A percentile compares a stretch with the other conserved stretches of the same genome.
phyloP scores from a whole-genome alignment of 2,888 invertebrate species.

The Pachydiplax longipennis region DNA sequence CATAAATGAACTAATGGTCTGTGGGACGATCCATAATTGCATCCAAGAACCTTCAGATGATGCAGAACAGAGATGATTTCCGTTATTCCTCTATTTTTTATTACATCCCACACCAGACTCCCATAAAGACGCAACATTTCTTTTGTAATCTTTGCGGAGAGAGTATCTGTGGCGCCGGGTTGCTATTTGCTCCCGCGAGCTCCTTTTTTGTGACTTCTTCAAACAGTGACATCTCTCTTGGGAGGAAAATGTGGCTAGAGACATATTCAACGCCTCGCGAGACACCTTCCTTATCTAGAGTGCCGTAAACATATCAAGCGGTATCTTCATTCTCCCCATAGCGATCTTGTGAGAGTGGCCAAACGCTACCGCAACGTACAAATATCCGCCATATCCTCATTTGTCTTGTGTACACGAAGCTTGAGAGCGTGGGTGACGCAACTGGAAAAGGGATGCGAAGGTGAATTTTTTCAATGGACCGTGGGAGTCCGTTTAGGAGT shows the following conservation, averaged over 20 bases:
- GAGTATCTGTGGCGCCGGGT: neutral
- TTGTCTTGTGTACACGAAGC: neutral
- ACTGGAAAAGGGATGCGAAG: neutral
- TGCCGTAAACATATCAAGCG: constrained; percentile 3
- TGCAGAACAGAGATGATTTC: too few relatives aligned
- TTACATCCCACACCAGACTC: too few relatives aligned
- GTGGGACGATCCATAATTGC: too few relatives aligned
- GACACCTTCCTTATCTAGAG: neutral
- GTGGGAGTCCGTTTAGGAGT: neutral
- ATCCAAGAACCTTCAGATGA: too few relatives aligned
- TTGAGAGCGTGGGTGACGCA: neutral
- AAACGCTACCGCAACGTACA: neutral
- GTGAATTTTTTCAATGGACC: neutral
- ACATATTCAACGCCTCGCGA: neutral
- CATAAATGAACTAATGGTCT: too few relatives aligned
- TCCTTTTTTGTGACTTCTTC: neutral
- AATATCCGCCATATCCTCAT: neutral
- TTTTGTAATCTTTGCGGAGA: neutral
- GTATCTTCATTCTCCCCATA: neutral
- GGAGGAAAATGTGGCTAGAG: neutral
- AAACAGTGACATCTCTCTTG: neutral
- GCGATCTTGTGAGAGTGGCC: neutral
- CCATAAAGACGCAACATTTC: neutral
- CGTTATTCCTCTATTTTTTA: too few relatives aligned
- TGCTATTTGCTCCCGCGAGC: neutral